Conservation (phyloP, 2,113 vertebrate species). For the Caranx ignobilis region DNA sequence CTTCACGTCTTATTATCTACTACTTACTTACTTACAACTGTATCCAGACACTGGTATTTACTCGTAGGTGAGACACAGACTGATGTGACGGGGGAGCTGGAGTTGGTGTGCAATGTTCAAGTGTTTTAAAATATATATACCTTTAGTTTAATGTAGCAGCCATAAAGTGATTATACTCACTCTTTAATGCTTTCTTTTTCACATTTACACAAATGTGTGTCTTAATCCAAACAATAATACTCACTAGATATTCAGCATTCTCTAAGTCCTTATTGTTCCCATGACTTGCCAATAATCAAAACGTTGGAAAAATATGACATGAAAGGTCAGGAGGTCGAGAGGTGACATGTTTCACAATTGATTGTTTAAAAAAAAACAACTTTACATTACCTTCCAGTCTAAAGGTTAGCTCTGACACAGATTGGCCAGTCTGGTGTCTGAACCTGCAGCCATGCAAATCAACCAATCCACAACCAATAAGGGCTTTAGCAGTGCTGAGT, state of each 20-base stretch:
- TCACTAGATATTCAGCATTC: conserved; percentile 67
- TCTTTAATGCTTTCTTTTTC: conserved; percentile 52
- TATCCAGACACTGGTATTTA: conserved; percentile 27
- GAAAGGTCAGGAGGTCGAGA: conserved; percentile 14
- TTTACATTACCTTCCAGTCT: no score
- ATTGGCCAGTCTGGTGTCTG: conserved; percentile 73
- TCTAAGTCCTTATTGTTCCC: conserved; percentile 72
- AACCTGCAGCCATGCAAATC: neutral
- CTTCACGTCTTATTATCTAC: conserved; percentile 17
- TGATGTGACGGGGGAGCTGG: conserved; percentile 27
- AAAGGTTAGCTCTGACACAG: conserved; percentile 47
- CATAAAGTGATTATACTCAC: conserved; percentile 51
- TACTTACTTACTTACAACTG: neutral
- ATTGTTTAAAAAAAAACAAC: neutral
- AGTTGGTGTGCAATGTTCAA: conserved; percentile 43
- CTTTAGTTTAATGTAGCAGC: conserved; percentile 44
- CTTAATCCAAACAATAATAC: conserved; percentile 54
- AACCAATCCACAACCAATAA: conserved; percentile 45
- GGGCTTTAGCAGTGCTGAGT: conserved; percentile 76
- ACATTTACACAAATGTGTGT: conserved; percentile 57
- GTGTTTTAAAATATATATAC: conserved; percentile 2
- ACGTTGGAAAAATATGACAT: neutral
- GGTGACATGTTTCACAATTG: neutral
- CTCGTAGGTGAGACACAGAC: neutral
- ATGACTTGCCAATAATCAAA: neutral